Evolutionary conservation across 2,797 vertebrate genomes (phyloP).

Genomic region (Mormyrops boulengeri): DNA sequence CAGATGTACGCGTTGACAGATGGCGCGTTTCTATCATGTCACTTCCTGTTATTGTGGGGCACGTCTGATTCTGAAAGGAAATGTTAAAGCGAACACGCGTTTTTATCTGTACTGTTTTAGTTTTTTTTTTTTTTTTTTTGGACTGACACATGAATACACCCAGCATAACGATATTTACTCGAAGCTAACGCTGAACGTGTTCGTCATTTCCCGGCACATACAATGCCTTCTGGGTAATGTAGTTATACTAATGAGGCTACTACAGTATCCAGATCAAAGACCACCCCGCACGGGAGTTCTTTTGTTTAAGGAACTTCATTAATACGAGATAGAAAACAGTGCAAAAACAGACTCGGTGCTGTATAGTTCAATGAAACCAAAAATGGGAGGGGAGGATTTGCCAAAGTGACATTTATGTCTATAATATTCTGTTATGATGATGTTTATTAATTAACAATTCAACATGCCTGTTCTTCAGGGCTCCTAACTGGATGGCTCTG

Average conservation of each 20-base stretch:
- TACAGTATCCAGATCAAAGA: not conserved
- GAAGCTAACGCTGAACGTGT: not conserved
- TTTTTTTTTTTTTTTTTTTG: not conserved
- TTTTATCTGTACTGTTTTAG: not conserved
- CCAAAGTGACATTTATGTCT: not conserved
- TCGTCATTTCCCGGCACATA: not conserved
- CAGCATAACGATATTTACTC: not conserved
- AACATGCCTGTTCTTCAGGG: not conserved
- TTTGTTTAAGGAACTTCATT: not conserved
- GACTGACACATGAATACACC: not conserved
- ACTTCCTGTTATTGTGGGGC: not conserved
- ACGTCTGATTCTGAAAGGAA: not conserved
- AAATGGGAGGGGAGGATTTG: not conserved
- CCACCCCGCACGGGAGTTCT: not conserved
- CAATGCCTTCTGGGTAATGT: conserved; percentile 1
- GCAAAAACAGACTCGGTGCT: not conserved
- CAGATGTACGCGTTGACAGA: not conserved
- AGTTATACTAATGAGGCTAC: not conserved
- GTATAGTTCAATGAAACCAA: not conserved
- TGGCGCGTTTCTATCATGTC: not conserved
- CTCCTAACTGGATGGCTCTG: not conserved
- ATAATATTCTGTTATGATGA: not conserved
- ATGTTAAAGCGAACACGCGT: not conserved
- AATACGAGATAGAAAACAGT: not conserved
- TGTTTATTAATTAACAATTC: not conserved